Evolutionary conservation across 92 coral and sea anemone genomes (phyloP).

Genomic region (Epizoanthus rinbou): DNA sequence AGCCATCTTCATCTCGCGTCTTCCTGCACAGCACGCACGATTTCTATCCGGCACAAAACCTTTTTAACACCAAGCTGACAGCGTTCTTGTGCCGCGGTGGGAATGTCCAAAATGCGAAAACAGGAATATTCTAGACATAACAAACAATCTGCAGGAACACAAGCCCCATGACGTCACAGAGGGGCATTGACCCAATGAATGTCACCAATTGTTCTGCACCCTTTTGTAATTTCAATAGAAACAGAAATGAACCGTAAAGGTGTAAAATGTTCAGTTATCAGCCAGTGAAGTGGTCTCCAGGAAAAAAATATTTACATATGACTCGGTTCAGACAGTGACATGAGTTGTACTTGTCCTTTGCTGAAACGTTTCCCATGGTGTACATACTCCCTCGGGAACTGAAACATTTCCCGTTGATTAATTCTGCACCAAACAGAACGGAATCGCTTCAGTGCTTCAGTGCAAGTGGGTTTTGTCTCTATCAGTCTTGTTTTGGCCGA

Average conservation of each 20-base stretch:
- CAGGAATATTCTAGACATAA: not conserved
- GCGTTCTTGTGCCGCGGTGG: not conserved
- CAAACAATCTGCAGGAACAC: no score
- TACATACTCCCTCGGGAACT: not conserved
- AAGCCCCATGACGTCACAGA: no score
- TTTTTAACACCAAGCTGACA: not conserved
- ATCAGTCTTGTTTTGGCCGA: not conserved
- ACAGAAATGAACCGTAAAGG: not conserved
- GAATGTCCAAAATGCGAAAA: not conserved
- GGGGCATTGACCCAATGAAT: not conserved
- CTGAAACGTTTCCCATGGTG: not conserved
- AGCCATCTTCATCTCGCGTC: not conserved
- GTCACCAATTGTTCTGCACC: not conserved
- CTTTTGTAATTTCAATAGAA: not conserved
- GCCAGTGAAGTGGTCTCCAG: not conserved
- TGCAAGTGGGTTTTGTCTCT: not conserved
- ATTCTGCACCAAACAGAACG: not conserved
- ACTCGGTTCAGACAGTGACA: not conserved
- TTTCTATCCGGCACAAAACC: not conserved
- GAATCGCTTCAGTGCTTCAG: conserved; percentile 1
- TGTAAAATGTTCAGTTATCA: not conserved
- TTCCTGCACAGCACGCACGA: not conserved
- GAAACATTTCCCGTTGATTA: not conserved
- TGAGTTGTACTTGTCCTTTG: not conserved
- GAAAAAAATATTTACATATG: not conserved